phyloP scores from a whole-genome alignment of 2,113 vertebrate genomes.

The Micromys minutus region DNA sequence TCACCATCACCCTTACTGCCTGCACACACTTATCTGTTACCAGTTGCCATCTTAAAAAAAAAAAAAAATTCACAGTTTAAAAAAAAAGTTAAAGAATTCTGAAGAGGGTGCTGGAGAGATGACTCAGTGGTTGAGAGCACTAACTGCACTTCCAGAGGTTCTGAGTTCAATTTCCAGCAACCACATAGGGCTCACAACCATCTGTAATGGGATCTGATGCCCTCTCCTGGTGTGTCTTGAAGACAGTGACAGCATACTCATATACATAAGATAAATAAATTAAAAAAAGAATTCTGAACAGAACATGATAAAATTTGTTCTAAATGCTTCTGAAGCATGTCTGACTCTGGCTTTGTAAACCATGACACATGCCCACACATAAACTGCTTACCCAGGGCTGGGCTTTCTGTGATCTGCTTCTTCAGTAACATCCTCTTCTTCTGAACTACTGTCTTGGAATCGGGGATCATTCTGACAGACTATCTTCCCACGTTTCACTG shows the following conservation, averaged over 20 bases:
- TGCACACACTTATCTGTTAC: neutral
- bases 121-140: too few relatives aligned
- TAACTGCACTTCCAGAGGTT: too few relatives aligned
- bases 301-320: neutral
- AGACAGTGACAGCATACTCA: too few relatives aligned
- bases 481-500: slow-evolving; percentile 84
- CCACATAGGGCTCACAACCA: too few relatives aligned
- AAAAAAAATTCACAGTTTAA: neutral
- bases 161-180: too few relatives aligned
- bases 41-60: neutral
- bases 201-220: too few relatives aligned
- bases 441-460: slow-evolving; percentile 95
- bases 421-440: slow-evolving; percentile 86
- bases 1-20: neutral
- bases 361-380: neutral
- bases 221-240: too few relatives aligned
- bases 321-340: neutral
- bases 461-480: slow-evolving; percentile 90
- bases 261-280: too few relatives aligned
- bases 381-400: slow-evolving; percentile 56
- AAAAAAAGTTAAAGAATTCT: neutral
- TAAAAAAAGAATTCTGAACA: neutral
- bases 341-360: neutral
- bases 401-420: slow-evolving; percentile 48
- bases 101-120: neutral